Conservation (phyloP, 2,888 invertebrate genomes). For the Drymonia ruficornis region DNA sequence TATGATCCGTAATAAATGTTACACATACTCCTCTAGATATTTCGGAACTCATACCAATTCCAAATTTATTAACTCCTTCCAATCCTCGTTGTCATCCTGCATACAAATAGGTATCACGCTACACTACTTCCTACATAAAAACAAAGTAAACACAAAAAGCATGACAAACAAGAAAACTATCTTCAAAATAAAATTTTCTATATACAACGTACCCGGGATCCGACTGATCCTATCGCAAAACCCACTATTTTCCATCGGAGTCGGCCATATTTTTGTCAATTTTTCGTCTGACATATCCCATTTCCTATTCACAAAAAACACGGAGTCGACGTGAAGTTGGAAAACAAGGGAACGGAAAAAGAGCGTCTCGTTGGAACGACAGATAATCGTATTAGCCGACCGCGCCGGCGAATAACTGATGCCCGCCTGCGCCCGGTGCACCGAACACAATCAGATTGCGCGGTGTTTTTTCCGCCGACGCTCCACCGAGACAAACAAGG, state of each 20-base stretch:
- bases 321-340: conserved; percentile 79
- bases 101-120: conserved; percentile 24
- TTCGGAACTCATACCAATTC: conserved; percentile 22
- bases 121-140: conserved; percentile 17
- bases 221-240: conserved; percentile 77
- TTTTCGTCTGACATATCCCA: conserved; percentile 83
- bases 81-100: conserved; percentile 30
- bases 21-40: conserved; percentile 16
- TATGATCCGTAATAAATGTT: conserved; percentile 14
- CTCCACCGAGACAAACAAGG: conserved; percentile 81
- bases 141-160: conserved; percentile 35
- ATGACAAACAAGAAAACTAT: conserved; percentile 71
- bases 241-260: conserved; percentile 79
- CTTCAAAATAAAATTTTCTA: conserved; percentile 68
- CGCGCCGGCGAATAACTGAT: conserved; percentile 80
- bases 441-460: conserved; percentile 81
- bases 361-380: conserved; percentile 78
- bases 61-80: conserved; percentile 23
- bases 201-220: conserved; percentile 57
- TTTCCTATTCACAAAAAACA: conserved; percentile 84
- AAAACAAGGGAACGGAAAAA: conserved; percentile 83
- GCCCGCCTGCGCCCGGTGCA: conserved; percentile 70
- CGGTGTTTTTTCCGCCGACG: conserved; percentile 76
- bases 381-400: conserved; percentile 83
- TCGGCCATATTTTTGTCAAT: conserved; percentile 82